Conservation (phyloP, 2,113 vertebrate genomes). For the human region DNA sequence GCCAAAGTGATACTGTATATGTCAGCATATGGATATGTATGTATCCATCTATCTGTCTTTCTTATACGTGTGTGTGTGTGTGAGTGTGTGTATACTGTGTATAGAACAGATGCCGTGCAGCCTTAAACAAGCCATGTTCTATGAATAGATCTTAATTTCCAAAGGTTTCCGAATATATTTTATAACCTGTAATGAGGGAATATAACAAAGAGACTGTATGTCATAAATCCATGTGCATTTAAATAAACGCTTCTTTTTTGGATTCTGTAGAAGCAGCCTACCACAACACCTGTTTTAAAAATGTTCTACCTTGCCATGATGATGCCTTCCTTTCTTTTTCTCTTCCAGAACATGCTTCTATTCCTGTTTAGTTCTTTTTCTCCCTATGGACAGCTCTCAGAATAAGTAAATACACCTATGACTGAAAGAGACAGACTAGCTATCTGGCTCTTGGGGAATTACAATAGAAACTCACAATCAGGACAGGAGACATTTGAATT, state of each 20-base stretch:
- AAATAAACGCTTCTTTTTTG: neutral
- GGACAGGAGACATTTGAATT: constrained; percentile 66
- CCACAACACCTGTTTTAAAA: neutral
- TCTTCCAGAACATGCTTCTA: neutral
- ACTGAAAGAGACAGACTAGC: constrained; percentile 53
- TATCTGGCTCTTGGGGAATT: constrained; percentile 52
- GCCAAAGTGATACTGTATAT: neutral
- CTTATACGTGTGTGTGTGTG: too few species aligned
- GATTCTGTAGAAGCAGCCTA: neutral
- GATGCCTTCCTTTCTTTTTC: neutral
- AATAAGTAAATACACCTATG: constrained; percentile 46
- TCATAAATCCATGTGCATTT: neutral
- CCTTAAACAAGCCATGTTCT: neutral
- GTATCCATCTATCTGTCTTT: neutral
- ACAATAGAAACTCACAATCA: constrained; percentile 46
- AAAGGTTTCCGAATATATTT: neutral
- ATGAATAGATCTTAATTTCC: neutral
- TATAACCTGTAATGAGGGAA: neutral
- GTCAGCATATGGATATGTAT: neutral
- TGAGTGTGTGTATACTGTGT: neutral
- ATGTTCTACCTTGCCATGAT: neutral
- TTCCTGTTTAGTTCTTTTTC: neutral
- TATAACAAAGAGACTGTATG: neutral
- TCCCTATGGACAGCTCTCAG: constrained; percentile 3
- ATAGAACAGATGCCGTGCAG: neutral